Percentiles rank a stretch among this genome's conserved stretches.
phyloP scores from a whole-genome alignment of 2,888 invertebrate genomes.

The Melanophora roralis region DNA sequence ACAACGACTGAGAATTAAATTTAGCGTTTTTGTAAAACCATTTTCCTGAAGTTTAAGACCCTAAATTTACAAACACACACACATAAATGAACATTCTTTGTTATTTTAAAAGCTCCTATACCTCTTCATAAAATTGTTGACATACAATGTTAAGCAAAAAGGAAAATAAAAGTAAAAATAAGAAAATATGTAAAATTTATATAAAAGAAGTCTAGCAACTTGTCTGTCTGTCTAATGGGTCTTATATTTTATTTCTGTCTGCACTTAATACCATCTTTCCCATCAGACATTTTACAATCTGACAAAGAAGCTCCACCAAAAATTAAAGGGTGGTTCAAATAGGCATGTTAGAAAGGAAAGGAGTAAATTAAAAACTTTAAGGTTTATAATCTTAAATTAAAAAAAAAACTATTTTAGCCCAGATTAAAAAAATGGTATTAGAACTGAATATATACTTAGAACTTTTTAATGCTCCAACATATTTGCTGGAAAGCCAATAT shows the following conservation, averaged over 20 bases:
- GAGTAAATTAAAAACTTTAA: too few relatives aligned
- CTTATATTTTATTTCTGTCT: constrained; percentile 35
- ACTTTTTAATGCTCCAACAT: too few relatives aligned
- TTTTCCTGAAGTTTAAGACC: background rate
- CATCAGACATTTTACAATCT: background rate
- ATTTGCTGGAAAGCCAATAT: too few relatives aligned
- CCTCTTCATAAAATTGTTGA: background rate
- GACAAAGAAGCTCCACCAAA: background rate
- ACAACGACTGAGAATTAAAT: background rate
- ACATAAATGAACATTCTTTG: background rate
- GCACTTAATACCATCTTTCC: background rate
- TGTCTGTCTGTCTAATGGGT: constrained; percentile 15
- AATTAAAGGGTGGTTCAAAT: background rate
- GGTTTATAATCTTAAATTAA: too few relatives aligned
- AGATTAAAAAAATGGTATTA: too few relatives aligned
- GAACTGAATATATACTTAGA: too few relatives aligned
- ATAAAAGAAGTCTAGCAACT: constrained; percentile 35
- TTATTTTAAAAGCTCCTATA: background rate
- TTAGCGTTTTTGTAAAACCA: background rate
- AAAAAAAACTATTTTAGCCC: too few relatives aligned
- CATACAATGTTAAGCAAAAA: background rate
- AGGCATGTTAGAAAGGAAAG: too few relatives aligned
- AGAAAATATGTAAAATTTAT: background rate
- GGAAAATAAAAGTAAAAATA: background rate
- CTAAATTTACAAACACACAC: background rate